Evolutionary conservation across 2,113 vertebrate genomes (phyloP).

Genomic region (Actenoides lindsayi): DNA sequence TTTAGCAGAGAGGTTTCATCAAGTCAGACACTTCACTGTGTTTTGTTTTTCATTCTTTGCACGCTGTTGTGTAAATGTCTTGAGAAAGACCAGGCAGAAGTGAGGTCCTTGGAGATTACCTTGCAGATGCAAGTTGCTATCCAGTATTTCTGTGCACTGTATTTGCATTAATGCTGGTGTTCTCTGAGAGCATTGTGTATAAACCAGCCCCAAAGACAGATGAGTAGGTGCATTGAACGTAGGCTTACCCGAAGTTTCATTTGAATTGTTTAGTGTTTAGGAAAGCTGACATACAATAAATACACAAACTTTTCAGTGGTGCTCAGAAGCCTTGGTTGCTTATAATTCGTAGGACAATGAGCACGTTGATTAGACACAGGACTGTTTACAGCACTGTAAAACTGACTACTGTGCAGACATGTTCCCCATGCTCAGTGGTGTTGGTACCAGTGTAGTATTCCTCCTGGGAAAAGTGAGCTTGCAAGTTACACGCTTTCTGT

Average conservation of each 20-base stretch:
- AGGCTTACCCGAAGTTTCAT: not conserved
- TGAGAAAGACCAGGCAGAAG: not conserved
- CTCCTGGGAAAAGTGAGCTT: not conserved
- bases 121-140: not conserved
- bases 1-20: not conserved
- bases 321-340: not conserved
- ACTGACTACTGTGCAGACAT: not conserved
- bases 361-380: fast-evolving
- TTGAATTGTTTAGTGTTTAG: not conserved
- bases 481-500: not conserved
- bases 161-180: not conserved
- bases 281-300: not conserved
- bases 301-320: not conserved
- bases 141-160: not conserved
- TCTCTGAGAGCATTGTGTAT: not conserved
- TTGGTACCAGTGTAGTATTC: not conserved
- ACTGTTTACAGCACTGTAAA: not conserved
- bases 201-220: not conserved
- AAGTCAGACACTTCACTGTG: not conserved
- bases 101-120: not conserved
- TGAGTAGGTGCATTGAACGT: not conserved
- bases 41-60: not conserved
- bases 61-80: not conserved
- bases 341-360: not conserved
- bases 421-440: not conserved